phyloP scores from a whole-genome alignment of 2,113 vertebrate genomes.

The Sclerurus mexicanus region DNA sequence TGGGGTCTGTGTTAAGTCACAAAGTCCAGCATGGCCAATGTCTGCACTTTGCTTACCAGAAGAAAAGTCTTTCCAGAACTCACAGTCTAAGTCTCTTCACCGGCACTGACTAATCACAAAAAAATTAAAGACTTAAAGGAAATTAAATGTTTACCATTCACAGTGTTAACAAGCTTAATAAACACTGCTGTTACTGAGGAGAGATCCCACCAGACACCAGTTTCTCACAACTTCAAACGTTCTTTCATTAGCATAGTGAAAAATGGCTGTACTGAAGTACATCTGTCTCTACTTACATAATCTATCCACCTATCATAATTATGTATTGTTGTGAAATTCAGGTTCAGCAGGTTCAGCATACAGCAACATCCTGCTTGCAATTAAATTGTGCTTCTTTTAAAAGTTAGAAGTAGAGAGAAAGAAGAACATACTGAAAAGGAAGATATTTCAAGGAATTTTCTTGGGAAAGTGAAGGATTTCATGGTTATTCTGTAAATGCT shows the following conservation, averaged over 20 bases:
- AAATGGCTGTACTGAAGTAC: background rate
- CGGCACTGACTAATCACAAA: background rate
- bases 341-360: background rate
- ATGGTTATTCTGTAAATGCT: background rate
- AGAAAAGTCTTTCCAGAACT: background rate
- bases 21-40: background rate
- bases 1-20: background rate
- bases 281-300: background rate
- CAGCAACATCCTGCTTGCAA: background rate
- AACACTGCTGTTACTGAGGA: background rate
- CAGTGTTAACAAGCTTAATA: background rate
- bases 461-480: background rate
- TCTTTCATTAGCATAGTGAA: background rate
- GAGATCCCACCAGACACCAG: background rate
- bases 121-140: background rate
- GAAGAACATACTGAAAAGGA: background rate
- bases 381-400: background rate
- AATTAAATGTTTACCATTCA: background rate
- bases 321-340: background rate
- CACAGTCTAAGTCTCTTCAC: background rate
- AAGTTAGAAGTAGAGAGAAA: background rate
- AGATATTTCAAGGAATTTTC: background rate
- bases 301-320: background rate
- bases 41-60: background rate
- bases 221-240: background rate